Evolutionary conservation across 2,113 vertebrate genomes (phyloP).

Genomic region (Rhabdornis inornatus): DNA sequence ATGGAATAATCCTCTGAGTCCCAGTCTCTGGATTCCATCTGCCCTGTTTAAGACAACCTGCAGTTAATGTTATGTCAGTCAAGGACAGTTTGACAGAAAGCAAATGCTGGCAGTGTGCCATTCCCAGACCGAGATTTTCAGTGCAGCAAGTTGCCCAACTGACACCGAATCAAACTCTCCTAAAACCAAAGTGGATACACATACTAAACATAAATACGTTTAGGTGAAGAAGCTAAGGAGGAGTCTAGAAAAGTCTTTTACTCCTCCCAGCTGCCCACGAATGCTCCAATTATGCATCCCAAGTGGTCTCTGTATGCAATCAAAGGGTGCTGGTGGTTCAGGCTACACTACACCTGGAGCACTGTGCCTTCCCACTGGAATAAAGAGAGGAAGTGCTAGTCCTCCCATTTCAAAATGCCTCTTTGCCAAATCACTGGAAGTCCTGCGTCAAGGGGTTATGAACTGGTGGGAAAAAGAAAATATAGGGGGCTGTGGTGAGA

Average conservation of each 20-base stretch:
- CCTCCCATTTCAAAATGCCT: neutral
- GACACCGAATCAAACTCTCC: neutral
- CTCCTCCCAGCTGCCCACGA: neutral
- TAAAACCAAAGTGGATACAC: neutral
- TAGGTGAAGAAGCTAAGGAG: neutral
- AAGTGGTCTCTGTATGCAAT: neutral
- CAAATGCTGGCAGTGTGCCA: neutral
- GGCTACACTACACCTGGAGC: neutral
- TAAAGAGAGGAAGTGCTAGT: neutral
- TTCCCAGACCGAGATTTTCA: neutral
- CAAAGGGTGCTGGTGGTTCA: neutral
- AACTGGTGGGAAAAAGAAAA: neutral
- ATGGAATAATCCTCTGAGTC: neutral
- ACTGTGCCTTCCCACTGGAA: neutral
- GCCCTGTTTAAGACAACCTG: neutral
- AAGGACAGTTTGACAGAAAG: neutral
- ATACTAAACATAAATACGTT: neutral
- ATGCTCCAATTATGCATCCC: neutral
- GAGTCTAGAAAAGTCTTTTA: neutral
- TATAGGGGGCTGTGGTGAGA: neutral
- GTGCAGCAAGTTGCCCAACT: neutral
- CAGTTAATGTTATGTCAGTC: neutral
- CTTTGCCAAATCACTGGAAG: neutral
- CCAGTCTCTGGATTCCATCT: neutral
- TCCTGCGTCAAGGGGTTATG: neutral